phyloP scores from a whole-genome alignment of 2,888 invertebrate genomes.

The Lagria hirta region DNA sequence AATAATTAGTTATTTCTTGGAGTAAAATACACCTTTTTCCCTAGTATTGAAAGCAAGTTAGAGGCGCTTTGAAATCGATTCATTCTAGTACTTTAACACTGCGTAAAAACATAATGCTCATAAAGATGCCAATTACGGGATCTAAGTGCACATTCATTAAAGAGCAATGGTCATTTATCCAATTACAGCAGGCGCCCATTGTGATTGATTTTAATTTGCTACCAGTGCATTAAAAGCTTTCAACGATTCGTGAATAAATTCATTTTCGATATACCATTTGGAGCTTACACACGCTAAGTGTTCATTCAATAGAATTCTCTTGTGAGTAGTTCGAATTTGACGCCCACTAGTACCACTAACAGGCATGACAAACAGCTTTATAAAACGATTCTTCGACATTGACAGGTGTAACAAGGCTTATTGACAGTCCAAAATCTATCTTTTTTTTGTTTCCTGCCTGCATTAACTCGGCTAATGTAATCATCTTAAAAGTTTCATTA shows the following conservation, averaged over 20 bases:
- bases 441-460: conserved; percentile 19
- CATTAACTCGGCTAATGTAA: conserved; percentile 29
- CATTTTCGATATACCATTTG: conserved; percentile 9
- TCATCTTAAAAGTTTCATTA: conserved; percentile 25
- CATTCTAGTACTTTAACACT: conserved; percentile 17
- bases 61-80: conserved; percentile 11
- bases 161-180: conserved; percentile 29
- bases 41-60: conserved; percentile 7
- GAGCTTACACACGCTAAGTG: conserved; percentile 19
- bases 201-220: conserved; percentile 1
- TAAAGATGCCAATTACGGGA: conserved; percentile 37
- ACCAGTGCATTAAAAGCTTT: conserved; percentile 11
- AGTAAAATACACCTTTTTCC: conserved; percentile 8
- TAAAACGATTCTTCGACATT: conserved; percentile 33
- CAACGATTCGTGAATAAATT: conserved; percentile 8
- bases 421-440: conserved; percentile 34
- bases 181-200: conserved; percentile 24
- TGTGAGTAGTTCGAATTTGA: conserved; percentile 21
- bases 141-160: conserved; percentile 37
- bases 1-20: conserved; percentile 5
- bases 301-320: conserved; percentile 19
- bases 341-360: conserved; percentile 34
- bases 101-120: conserved; percentile 31
- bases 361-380: conserved; percentile 41
- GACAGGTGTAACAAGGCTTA: conserved; percentile 41